Evolutionary conservation across 1,140 invertebrate genomes (phyloP).

Genomic region (Amphibalanus amphitrite): DNA sequence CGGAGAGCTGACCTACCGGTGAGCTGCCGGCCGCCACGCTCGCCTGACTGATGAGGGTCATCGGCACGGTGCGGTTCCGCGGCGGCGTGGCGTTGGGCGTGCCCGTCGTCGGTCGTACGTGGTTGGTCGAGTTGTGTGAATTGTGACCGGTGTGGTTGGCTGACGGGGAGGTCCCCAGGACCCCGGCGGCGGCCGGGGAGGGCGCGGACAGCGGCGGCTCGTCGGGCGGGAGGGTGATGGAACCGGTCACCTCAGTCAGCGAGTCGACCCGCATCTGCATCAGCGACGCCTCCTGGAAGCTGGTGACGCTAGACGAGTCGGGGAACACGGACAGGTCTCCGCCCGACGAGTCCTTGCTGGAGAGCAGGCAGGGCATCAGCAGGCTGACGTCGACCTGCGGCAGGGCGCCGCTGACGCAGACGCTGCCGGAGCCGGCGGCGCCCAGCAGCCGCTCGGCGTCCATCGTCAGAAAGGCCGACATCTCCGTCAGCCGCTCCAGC

Average conservation of each 20-base stretch:
- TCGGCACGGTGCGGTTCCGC: neutral
- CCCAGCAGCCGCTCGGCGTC: constrained; percentile 54
- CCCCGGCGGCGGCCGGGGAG: neutral
- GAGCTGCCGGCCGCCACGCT: neutral
- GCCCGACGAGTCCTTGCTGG: constrained; percentile 28
- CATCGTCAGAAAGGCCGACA: constrained; percentile 56
- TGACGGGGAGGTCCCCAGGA: neutral
- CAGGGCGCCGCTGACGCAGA: constrained; percentile 21
- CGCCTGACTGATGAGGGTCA: too few species aligned
- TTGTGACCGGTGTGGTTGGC: neutral
- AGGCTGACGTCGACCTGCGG: constrained; percentile 57
- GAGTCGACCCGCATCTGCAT: neutral
- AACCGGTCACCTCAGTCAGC: neutral
- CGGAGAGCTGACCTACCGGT: neutral
- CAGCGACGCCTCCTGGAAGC: neutral
- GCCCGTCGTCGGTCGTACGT: neutral
- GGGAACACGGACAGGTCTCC: constrained; percentile 22
- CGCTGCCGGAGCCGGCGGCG: constrained; percentile 20
- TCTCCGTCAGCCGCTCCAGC: constrained; percentile 57
- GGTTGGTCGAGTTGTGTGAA: neutral
- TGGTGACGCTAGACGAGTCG: neutral
- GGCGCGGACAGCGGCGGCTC: too few species aligned
- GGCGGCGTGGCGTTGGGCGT: neutral
- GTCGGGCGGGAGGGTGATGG: neutral
- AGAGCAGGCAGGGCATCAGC: constrained; percentile 44